These are phyloP conservation scores for Mixornis gularis DNA, from an alignment of 2,113 vertebrate genomes.

Conservation along the genomic window DNA sequence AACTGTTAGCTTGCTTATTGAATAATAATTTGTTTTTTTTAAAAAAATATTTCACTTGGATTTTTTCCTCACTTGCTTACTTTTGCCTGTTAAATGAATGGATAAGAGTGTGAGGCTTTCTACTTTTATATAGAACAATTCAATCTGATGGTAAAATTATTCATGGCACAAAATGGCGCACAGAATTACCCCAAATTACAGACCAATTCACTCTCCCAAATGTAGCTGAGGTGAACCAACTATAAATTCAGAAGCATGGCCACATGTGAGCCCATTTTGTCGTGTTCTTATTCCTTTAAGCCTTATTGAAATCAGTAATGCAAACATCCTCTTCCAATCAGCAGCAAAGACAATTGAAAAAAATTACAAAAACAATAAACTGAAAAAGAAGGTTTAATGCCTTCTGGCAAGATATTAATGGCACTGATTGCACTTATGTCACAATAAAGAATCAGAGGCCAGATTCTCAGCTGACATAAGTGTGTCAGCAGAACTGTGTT, in stretches of 20 bases:
- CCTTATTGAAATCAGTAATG: not conserved
- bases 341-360: not conserved
- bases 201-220: not conserved
- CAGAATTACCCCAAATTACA: not conserved
- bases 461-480: not conserved
- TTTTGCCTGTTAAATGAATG: not conserved
- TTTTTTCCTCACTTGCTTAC: not conserved
- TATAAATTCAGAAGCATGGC: not conserved
- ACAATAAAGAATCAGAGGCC: not conserved
- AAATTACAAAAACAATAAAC: not conserved
- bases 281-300: not conserved
- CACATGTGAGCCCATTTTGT: not conserved
- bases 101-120: not conserved
- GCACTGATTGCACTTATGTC: not conserved
- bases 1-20: not conserved
- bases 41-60: not conserved
- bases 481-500: not conserved
- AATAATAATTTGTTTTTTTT: not conserved
- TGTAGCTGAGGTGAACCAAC: not conserved
- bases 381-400: not conserved
- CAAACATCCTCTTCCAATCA: not conserved
- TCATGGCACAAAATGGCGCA: not conserved
- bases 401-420: constrained; percentile 6
- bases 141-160: not conserved
- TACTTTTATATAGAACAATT: not conserved